phyloP scores from a whole-genome alignment of 2,113 vertebrate species.

The Ascaphus truei region DNA sequence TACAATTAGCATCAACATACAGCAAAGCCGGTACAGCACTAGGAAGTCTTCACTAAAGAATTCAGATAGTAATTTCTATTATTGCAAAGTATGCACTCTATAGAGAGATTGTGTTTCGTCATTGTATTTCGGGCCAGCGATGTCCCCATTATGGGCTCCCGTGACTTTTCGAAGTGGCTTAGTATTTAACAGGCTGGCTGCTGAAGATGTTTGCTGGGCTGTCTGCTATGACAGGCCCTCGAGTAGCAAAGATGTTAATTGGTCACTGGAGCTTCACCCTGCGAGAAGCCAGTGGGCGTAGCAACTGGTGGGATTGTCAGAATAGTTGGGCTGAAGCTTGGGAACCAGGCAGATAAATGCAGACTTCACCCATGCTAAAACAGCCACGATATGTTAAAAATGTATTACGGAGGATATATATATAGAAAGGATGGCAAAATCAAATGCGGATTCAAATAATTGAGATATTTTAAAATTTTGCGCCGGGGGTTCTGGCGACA shows the following conservation, averaged over 20 bases:
- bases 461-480: neutral
- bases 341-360: neutral
- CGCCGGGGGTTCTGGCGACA: too few species aligned
- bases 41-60: too few species aligned
- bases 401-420: neutral
- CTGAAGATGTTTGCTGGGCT: neutral
- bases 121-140: neutral
- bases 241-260: neutral
- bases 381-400: neutral
- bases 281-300: constrained; percentile 23
- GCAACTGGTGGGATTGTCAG: constrained; percentile 12
- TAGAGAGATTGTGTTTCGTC: too few species aligned
- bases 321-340: neutral
- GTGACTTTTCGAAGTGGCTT: neutral
- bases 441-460: neutral
- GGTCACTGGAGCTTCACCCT: neutral
- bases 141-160: neutral
- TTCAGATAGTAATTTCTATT: too few species aligned
- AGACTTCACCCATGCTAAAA: neutral
- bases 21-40: too few species aligned
- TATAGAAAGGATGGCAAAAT: neutral
- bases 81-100: too few species aligned
- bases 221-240: neutral
- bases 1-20: too few species aligned
- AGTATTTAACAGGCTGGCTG: constrained; percentile 9